A percentile compares a stretch with the other conserved stretches of the same genome.
phyloP scores from a whole-genome alignment of 1,140 invertebrate genomes.

The Atta colombica region DNA sequence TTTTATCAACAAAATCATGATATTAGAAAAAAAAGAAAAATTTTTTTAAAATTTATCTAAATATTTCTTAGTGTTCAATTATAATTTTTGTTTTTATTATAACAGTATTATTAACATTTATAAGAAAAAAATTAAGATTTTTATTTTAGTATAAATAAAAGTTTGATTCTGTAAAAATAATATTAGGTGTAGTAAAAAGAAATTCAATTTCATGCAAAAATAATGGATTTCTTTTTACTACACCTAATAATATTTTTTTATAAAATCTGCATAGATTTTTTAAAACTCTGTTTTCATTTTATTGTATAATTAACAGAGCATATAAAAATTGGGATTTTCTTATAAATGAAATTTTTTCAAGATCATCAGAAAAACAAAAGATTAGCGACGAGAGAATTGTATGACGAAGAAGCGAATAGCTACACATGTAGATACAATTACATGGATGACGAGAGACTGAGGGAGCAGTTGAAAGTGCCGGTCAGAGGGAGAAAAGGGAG shows the following conservation, averaged over 20 bases:
- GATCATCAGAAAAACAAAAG: not conserved
- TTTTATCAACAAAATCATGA: not conserved
- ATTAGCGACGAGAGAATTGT: not conserved
- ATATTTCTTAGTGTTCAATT: not conserved
- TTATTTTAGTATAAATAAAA: constrained; percentile 6
- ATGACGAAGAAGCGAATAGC: constrained; percentile 56
- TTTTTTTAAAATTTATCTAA: not conserved
- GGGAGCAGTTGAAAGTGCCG: constrained; percentile 61
- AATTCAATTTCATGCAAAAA: too few relatives aligned
- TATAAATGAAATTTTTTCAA: not conserved
- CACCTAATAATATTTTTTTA: not conserved
- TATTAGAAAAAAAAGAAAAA: constrained; percentile 6
- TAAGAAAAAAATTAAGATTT: not conserved
- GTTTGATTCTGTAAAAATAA: not conserved
- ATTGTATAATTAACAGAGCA: not conserved
- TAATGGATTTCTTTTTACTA: too few relatives aligned
- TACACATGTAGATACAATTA: constrained; percentile 65
- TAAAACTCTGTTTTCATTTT: not conserved
- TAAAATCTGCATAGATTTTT: constrained; percentile 6
- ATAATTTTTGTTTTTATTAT: constrained; percentile 1
- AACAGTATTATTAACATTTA: not conserved
- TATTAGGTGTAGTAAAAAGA: too few relatives aligned
- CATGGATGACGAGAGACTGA: constrained; percentile 52
- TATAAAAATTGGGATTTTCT: not conserved
- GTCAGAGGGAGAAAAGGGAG: constrained; percentile 53